These are phyloP conservation scores for Cheilosia vernalis DNA, from an alignment of 2,888 invertebrate genomes.

Conservation along the genomic window DNA sequence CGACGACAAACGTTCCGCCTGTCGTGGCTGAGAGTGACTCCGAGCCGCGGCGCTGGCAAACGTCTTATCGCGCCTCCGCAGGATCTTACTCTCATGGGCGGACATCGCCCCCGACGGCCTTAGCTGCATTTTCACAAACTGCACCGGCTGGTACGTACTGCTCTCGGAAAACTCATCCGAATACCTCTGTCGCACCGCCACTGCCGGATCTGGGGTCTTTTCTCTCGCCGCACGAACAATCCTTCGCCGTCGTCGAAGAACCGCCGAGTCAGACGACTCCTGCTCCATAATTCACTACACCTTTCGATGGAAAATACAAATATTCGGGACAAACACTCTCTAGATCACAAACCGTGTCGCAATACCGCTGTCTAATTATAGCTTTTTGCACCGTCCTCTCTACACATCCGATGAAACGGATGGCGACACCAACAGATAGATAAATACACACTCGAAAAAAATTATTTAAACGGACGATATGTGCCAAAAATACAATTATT, in stretches of 20 bases:
- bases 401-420: slow-evolving; percentile 21
- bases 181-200: slow-evolving; percentile 71
- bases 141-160: slow-evolving; percentile 76
- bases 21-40: slow-evolving; percentile 82
- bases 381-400: slow-evolving; percentile 44
- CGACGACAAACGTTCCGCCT: slow-evolving; percentile 79
- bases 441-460: slow-evolving; percentile 19
- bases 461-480: slow-evolving; percentile 55
- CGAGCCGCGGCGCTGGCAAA: slow-evolving; percentile 82
- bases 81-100: slow-evolving; percentile 82
- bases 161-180: slow-evolving; percentile 77
- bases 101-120: slow-evolving; percentile 79
- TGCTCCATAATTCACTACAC: slow-evolving; percentile 70
- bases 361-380: slow-evolving; percentile 53
- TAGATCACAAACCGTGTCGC: slow-evolving; percentile 33
- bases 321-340: slow-evolving; percentile 16
- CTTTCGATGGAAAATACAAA: background rate
- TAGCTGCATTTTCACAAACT: slow-evolving; percentile 80
- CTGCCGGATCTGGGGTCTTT: slow-evolving; percentile 85
- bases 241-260: slow-evolving; percentile 86
- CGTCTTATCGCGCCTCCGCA: slow-evolving; percentile 81
- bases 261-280: slow-evolving; percentile 81
- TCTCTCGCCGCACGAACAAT: slow-evolving; percentile 86
- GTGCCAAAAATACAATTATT: slow-evolving; percentile 61
- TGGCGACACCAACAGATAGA: slow-evolving; percentile 23